Conservation (phyloP, 2,888 invertebrate species). For the Pecten maximus region DNA sequence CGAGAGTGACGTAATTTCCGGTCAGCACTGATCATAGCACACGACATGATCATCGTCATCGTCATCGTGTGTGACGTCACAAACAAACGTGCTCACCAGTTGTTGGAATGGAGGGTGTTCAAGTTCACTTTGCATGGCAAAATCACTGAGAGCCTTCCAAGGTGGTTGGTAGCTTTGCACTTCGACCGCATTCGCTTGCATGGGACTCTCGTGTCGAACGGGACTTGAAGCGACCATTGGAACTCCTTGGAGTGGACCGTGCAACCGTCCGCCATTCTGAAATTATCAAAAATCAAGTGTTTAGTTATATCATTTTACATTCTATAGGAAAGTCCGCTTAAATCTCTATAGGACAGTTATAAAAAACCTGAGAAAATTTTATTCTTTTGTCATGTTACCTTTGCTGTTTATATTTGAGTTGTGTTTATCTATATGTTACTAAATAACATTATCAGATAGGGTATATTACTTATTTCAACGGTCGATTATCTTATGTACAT, state of each 20-base stretch:
- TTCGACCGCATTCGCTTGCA: slow-evolving; percentile 88
- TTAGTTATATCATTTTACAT: not conserved
- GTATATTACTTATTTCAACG: not conserved
- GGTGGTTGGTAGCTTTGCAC: slow-evolving; percentile 94
- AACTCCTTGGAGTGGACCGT: slow-evolving; percentile 97
- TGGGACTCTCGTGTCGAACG: slow-evolving; percentile 83
- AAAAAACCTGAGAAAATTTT: not conserved
- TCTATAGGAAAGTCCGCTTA: not conserved
- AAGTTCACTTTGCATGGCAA: slow-evolving; percentile 96
- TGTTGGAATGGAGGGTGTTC: slow-evolving; percentile 97
- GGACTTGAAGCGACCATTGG: slow-evolving; percentile 97
- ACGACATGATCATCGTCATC: slow-evolving; percentile 80
- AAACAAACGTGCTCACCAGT: slow-evolving; percentile 88
- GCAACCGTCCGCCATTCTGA: slow-evolving; percentile 90
- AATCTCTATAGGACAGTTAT: not conserved
- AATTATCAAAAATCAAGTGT: slow-evolving; percentile 55
- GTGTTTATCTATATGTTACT: not conserved
- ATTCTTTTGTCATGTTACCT: not conserved
- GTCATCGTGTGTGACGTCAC: slow-evolving; percentile 73
- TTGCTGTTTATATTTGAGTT: not conserved
- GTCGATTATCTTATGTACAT: not conserved
- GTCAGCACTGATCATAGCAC: slow-evolving; percentile 77
- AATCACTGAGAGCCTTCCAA: slow-evolving; percentile 98
- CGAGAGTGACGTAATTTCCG: slow-evolving; percentile 52
- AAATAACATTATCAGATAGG: not conserved